phyloP scores from a whole-genome alignment of 2,888 invertebrate species.

The Callosobruchus maculatus region DNA sequence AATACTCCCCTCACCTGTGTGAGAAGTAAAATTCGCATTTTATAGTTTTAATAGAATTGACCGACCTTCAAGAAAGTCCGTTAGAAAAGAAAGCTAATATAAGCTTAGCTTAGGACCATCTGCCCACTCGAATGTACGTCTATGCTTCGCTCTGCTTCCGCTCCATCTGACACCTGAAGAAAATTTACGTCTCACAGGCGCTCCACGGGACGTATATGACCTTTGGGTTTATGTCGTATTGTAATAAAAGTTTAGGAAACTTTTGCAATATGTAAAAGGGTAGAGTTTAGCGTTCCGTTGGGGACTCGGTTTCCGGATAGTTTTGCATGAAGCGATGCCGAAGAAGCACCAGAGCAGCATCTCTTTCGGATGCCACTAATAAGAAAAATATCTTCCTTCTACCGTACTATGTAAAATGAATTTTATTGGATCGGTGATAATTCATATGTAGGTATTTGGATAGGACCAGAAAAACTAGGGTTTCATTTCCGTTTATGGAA shows the following conservation, averaged over 20 bases:
- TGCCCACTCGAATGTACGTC: constrained; percentile 3
- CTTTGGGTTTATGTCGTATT: constrained; percentile 20
- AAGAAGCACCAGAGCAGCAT: not conserved
- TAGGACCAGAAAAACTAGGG: too few species aligned
- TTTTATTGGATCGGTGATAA: not conserved
- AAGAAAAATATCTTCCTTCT: not conserved
- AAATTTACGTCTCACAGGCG: constrained; percentile 22
- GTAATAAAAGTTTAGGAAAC: constrained; percentile 21
- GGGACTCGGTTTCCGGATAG: not conserved
- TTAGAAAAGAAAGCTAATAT: too few species aligned
- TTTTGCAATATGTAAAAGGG: not conserved
- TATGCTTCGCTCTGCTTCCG: constrained; percentile 13
- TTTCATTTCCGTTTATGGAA: too few species aligned
- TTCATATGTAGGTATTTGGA: too few species aligned
- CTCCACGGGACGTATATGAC: constrained; percentile 18
- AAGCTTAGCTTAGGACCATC: too few species aligned
- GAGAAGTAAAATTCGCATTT: too few species aligned
- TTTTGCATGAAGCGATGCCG: not conserved
- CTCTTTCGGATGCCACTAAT: not conserved
- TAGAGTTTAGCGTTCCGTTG: not conserved
- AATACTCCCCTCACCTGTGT: too few species aligned
- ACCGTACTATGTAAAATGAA: not conserved
- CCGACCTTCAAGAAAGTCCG: too few species aligned
- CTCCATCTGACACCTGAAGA: constrained; percentile 26
- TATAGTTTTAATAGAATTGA: too few species aligned